phyloP scores from a whole-genome alignment of 2,113 vertebrate genomes.

The Dipodomys merriami region DNA sequence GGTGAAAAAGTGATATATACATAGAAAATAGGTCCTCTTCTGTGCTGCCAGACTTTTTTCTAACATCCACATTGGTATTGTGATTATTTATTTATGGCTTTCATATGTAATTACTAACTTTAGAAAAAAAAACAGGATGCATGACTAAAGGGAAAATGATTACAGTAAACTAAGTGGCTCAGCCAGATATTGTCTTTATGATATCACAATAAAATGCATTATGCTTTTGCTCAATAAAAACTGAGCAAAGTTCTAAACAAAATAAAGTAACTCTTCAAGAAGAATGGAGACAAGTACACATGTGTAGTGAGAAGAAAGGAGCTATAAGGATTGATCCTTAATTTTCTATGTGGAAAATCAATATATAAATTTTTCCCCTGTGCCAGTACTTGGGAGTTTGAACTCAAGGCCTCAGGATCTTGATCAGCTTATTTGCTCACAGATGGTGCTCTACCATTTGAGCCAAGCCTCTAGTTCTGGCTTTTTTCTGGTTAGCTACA shows the following conservation, averaged over 20 bases:
- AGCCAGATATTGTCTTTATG: background rate
- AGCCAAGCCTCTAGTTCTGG: too few relatives aligned
- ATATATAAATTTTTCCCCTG: background rate
- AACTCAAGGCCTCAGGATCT: too few relatives aligned
- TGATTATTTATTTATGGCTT: background rate
- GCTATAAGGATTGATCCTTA: background rate
- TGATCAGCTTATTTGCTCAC: too few relatives aligned
- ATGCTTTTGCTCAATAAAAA: background rate
- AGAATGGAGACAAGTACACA: background rate
- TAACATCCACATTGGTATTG: background rate
- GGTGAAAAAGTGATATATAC: background rate
- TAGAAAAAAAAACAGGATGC: background rate
- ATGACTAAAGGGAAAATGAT: background rate
- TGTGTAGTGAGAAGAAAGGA: background rate
- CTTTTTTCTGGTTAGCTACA: too few relatives aligned
- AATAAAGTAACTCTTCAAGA: slow-evolving; percentile 21
- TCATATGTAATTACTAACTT: background rate
- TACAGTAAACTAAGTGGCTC: background rate
- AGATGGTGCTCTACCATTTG: too few relatives aligned
- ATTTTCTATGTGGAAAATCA: background rate
- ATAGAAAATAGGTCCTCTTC: background rate
- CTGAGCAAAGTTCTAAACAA: slow-evolving; percentile 7
- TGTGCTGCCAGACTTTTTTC: background rate
- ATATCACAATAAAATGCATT: background rate
- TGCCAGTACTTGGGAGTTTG: too few relatives aligned